Conservation (phyloP, 1,140 invertebrate genomes). For the Bombus impatiens region DNA sequence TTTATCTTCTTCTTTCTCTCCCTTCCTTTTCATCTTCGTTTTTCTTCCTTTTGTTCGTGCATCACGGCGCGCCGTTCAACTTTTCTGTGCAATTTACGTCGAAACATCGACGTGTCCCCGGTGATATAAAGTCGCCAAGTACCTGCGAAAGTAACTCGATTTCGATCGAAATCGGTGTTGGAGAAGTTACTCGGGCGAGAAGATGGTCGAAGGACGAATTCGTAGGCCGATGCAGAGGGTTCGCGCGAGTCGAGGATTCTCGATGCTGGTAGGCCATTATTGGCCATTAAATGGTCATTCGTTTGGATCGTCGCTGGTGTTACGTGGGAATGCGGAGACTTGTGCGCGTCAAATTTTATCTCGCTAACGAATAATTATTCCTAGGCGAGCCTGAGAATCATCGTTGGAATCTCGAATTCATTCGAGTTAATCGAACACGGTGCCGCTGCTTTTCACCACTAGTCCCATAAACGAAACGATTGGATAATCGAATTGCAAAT, state of each 20-base stretch:
- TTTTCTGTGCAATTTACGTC: not conserved
- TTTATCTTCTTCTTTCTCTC: not conserved
- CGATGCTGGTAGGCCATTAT: not conserved
- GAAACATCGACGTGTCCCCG: not conserved
- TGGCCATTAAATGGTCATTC: constrained; percentile 17
- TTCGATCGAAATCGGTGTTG: not conserved
- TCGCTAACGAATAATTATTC: not conserved
- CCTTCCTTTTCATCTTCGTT: not conserved
- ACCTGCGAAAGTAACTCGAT: too few relatives aligned
- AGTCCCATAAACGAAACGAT: too few relatives aligned
- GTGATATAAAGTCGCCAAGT: not conserved
- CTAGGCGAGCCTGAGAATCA: not conserved
- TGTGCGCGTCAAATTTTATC: not conserved
- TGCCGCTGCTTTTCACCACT: not conserved
- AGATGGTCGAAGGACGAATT: not conserved
- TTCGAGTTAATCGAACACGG: not conserved
- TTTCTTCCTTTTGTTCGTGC: not conserved
- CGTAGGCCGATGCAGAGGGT: not conserved
- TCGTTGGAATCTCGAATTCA: not conserved
- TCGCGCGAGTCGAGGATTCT: not conserved
- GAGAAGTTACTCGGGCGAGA: not conserved
- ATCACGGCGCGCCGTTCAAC: not conserved
- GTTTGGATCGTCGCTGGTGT: not conserved
- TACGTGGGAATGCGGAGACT: constrained; percentile 10
- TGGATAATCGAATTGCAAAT: not conserved